Percentiles rank a stretch among this genome's conserved stretches.
Evolutionary conservation across 2,113 vertebrate species (phyloP).

Genomic region (Malaclemys terrapin): DNA sequence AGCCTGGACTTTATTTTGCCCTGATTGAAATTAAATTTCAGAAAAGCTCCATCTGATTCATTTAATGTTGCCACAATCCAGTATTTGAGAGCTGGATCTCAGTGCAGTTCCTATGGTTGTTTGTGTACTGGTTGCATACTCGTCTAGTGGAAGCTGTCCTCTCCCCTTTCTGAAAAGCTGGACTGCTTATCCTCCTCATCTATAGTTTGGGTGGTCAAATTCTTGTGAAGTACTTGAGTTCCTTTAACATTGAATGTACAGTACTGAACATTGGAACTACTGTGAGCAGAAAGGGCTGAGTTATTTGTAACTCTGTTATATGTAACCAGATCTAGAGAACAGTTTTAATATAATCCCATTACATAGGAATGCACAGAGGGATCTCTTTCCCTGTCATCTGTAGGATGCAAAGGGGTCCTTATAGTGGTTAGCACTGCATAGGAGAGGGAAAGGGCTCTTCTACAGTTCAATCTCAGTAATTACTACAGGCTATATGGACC

Average conservation of each 20-base stretch:
- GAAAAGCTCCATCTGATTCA: neutral
- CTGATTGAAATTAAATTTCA: neutral
- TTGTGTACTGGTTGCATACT: neutral
- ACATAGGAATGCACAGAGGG: neutral
- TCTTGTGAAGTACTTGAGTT: neutral
- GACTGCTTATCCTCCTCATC: neutral
- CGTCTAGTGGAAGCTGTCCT: neutral
- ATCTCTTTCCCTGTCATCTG: neutral
- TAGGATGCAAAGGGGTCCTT: neutral
- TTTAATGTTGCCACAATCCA: neutral
- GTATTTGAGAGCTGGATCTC: neutral
- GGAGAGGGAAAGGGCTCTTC: neutral
- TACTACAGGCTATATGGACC: neutral
- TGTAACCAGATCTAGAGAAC: neutral
- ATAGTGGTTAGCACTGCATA: neutral
- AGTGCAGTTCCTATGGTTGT: neutral
- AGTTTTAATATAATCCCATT: neutral
- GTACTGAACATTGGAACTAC: neutral
- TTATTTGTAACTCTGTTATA: neutral
- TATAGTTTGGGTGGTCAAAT: neutral
- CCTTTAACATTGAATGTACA: neutral
- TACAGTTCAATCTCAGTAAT: neutral
- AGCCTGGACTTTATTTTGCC: neutral
- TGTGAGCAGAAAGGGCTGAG: neutral
- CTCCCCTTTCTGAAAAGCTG: neutral